Evolutionary conservation across 2,888 invertebrate species (phyloP), one percentile per base, ranked within the genome.

Genomic region (Rhynchonema sp.): DNA sequence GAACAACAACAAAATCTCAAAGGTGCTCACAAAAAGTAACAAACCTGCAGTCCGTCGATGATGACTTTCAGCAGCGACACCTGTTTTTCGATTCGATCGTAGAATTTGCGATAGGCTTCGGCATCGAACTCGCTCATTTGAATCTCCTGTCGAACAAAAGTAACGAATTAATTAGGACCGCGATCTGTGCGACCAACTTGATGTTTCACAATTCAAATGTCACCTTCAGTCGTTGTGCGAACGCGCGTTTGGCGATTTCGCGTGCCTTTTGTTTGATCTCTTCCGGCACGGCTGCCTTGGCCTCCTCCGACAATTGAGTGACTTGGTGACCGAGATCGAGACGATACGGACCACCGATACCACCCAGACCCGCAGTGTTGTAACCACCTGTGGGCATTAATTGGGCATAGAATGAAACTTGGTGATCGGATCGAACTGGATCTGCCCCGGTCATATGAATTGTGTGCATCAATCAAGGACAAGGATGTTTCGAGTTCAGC

Each of bases 101-200:
- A 82, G 73, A 87, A 88, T 71, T 84, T 83, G 2, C 82, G 82
- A 72, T 96, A 96, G 17, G 89, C 73, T 58, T 83, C 81, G 52
- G 88, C 89, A 73, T 96, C 94, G 73, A 86, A 87, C 67, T 86
- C 85, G 67, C 87, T 88, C 94, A 96, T 94, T 69, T 84, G 82
- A 63, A 96, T 94, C 76, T 94, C 90, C 38, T 38, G 20, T n/a
- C n/a, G 38, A 38, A 38, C 13, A 20, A 38, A 38, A 38, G 38
- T 38, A n/a, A n/a, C n/a, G n/a, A n/a, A n/a, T n/a, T n/a, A n/a
- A n/a, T n/a, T n/a, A n/a, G n/a, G n/a, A n/a, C n/a, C n/a, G n/a
- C n/a, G n/a, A n/a, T n/a, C n/a, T n/a, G n/a, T n/a, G 20, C 38
- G 38, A 20, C 20, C 38, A 38, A 13, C 38, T 38, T 38, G 38